Percentiles rank a stretch among this genome's conserved stretches.
Evolutionary conservation across 2,888 invertebrate species (phyloP).

Genomic region (Didymodactylos carnosus): DNA sequence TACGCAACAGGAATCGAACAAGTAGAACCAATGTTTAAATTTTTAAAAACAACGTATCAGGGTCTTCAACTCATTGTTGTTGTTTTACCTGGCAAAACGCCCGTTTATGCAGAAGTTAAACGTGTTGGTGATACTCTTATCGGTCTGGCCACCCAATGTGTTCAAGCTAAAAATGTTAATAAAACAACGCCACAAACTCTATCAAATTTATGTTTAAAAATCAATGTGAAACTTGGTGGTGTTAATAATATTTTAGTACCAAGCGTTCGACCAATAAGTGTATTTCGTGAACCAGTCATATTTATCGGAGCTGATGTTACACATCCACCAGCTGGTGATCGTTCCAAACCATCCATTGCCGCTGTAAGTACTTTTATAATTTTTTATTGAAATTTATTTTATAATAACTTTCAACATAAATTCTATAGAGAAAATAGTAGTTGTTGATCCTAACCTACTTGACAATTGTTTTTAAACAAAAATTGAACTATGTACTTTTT

Average conservation of each 20-base stretch:
- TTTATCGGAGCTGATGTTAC: slow-evolving; percentile 99
- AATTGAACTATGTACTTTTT: background rate
- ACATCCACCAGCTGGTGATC: slow-evolving; percentile 97
- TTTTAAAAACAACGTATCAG: slow-evolving; percentile 83
- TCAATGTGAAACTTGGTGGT: slow-evolving; percentile 96
- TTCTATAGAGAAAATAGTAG: no score
- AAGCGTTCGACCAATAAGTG: slow-evolving; percentile 45
- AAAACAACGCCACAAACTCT: slow-evolving; percentile 98
- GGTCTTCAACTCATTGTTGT: slow-evolving; percentile 89
- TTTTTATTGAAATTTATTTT: no score
- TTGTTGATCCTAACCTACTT: no score
- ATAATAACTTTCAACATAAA: no score
- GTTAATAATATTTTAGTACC: slow-evolving; percentile 97
- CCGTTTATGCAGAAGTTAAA: slow-evolving; percentile 97
- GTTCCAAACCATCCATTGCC: slow-evolving; percentile 95
- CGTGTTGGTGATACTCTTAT: slow-evolving; percentile 94
- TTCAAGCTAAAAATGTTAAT: slow-evolving; percentile 98
- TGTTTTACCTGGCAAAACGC: slow-evolving; percentile 91
- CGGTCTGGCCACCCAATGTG: slow-evolving; percentile 89
- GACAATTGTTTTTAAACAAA: background rate
- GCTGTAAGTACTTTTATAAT: slow-evolving; percentile 39
- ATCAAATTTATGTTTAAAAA: slow-evolving; percentile 94
- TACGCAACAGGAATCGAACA: slow-evolving; percentile 99
- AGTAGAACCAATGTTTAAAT: slow-evolving; percentile 98
- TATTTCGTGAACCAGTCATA: slow-evolving; percentile 93